These are phyloP conservation scores for Stomatorhinus ivindoensis DNA, from an alignment of 2,113 vertebrate genomes.

Conservation along the genomic window DNA sequence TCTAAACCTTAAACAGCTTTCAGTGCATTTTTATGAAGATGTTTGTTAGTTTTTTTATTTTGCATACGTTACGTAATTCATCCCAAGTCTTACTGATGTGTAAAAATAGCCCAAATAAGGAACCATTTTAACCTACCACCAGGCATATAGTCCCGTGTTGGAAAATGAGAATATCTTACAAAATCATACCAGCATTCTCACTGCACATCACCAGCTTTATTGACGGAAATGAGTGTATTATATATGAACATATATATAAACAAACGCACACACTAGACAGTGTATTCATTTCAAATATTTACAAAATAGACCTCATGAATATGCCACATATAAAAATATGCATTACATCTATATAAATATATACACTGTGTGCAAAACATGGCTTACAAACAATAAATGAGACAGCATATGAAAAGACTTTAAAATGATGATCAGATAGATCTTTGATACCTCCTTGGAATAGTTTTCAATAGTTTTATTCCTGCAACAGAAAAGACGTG, in stretches of 20 bases:
- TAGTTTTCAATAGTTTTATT: background rate
- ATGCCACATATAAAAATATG: slow-evolving; percentile 95
- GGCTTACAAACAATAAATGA: slow-evolving; percentile 71
- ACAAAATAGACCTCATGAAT: slow-evolving; percentile 85
- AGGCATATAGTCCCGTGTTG: background rate
- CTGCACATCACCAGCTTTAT: slow-evolving; percentile 59
- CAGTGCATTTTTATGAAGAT: background rate
- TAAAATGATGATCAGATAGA: background rate
- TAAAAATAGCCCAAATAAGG: background rate
- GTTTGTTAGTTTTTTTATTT: background rate
- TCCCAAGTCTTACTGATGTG: background rate
- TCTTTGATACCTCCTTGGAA: background rate
- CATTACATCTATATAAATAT: slow-evolving; percentile 92
- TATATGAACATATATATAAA: slow-evolving; percentile 2
- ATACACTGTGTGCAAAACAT: slow-evolving; percentile 99
- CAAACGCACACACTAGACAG: slow-evolving; percentile 67
- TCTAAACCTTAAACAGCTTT: background rate
- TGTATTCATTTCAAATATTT: slow-evolving; percentile 83
- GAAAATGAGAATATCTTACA: background rate
- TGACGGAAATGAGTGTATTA: slow-evolving; percentile 54
- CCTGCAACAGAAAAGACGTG: slow-evolving; percentile 26
- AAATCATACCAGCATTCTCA: slow-evolving; percentile 31
- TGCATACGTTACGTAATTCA: slow-evolving; percentile 21
- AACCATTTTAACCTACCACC: background rate
- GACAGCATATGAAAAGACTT: slow-evolving; percentile 17